These are phyloP conservation scores for Ceyx cyanopectus DNA, from an alignment of 2,113 vertebrate genomes.

Conservation along the genomic window DNA sequence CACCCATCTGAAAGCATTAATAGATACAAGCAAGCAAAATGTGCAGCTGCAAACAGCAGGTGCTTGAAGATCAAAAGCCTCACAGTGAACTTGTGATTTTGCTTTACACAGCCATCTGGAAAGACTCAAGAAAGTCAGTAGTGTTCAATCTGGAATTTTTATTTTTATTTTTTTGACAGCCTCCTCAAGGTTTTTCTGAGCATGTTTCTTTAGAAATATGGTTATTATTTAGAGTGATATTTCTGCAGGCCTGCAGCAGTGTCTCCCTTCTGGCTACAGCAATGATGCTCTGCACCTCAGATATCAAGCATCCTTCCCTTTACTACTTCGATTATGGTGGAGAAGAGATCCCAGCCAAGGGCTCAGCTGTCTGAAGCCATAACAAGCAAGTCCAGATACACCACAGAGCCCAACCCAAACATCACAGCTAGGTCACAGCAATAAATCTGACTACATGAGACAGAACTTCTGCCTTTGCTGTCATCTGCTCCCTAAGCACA, in stretches of 20 bases:
- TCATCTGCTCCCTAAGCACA: rapidly evolving
- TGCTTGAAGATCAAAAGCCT: neutral
- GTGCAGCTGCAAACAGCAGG: neutral
- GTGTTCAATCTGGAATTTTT: neutral
- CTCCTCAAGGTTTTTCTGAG: neutral
- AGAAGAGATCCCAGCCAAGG: rapidly evolving
- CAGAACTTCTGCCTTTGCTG: rapidly evolving
- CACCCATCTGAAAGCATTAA: neutral
- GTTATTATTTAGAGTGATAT: neutral
- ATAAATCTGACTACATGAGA: rapidly evolving
- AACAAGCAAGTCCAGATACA: neutral
- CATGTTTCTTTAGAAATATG: neutral
- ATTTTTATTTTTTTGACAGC: neutral
- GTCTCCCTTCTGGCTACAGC: neutral
- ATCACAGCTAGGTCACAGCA: rapidly evolving
- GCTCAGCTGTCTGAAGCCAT: neutral
- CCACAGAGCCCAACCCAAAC: rapidly evolving
- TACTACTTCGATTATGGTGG: neutral
- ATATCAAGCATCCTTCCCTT: neutral
- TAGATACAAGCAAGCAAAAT: neutral
- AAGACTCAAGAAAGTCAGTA: neutral
- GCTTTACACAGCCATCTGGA: neutral
- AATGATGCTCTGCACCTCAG: neutral
- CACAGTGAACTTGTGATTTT: neutral
- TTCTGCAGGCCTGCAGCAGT: neutral